A percentile compares a stretch with the other conserved stretches of the same genome.
Evolutionary conservation across 2,113 vertebrate species (phyloP).

Genomic region (Callithrix jacchus): DNA sequence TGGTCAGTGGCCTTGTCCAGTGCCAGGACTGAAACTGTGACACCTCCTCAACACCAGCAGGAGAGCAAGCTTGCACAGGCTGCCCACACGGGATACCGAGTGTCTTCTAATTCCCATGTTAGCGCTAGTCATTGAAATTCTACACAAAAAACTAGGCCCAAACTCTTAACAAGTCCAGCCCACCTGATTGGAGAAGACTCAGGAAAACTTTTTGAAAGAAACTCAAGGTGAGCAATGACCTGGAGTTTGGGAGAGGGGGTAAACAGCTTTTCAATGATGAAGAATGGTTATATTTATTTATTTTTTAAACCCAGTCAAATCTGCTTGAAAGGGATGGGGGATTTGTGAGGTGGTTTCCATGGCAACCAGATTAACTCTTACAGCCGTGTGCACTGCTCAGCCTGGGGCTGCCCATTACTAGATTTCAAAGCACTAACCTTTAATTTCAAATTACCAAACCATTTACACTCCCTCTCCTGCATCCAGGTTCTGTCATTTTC

Average conservation of each 20-base stretch:
- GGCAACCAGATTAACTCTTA: conserved; percentile 73
- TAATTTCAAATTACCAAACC: conserved; percentile 53
- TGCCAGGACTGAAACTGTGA: background rate
- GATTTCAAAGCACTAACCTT: conserved; percentile 52
- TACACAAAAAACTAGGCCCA: background rate
- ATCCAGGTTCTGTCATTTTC: conserved; percentile 8
- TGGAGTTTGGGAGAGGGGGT: background rate
- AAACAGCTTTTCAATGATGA: conserved; percentile 25
- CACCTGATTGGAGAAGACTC: background rate
- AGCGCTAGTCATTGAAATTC: background rate
- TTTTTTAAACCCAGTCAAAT: conserved; percentile 36
- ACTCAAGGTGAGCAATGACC: background rate
- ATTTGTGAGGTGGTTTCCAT: conserved; percentile 66
- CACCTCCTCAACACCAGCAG: background rate
- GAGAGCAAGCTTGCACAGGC: background rate
- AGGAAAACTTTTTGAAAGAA: conserved; percentile 19
- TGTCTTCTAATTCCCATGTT: background rate
- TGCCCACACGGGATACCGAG: background rate
- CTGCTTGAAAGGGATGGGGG: conserved; percentile 21
- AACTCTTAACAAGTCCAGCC: background rate
- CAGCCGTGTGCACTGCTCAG: background rate
- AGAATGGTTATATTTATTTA: background rate
- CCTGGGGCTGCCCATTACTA: conserved; percentile 60
- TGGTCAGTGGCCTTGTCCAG: background rate
- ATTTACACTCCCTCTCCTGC: conserved; percentile 11